Conservation (phyloP, 2,888 invertebrate species). For the Synergus gifuensis region DNA sequence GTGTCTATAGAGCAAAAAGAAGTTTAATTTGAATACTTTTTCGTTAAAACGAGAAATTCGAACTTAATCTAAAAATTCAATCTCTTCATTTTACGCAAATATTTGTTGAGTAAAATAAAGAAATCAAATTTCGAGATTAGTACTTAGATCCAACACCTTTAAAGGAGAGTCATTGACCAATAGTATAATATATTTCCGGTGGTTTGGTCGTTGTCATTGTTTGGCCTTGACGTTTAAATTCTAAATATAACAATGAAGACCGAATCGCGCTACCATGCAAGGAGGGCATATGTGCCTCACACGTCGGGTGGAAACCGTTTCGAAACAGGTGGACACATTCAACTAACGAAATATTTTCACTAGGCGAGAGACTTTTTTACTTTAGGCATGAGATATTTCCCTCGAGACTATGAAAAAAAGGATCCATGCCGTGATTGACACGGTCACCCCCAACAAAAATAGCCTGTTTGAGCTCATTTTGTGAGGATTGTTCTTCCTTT, state of each 20-base stretch:
- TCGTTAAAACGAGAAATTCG: too few relatives aligned
- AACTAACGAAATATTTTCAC: slow-evolving; percentile 14
- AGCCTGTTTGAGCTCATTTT: slow-evolving; percentile 9
- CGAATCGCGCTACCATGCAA: slow-evolving; percentile 51
- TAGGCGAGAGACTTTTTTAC: not conserved
- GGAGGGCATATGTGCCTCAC: slow-evolving; percentile 43
- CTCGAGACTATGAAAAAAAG: not conserved
- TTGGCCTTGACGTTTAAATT: slow-evolving; percentile 34
- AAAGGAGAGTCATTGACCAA: not conserved
- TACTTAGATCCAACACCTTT: too few relatives aligned
- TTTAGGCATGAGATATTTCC: slow-evolving; percentile 27
- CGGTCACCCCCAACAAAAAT: slow-evolving; percentile 18
- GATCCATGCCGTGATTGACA: slow-evolving; percentile 30
- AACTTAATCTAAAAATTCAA: too few relatives aligned
- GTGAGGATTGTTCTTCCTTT: not conserved
- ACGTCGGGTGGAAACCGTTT: slow-evolving; percentile 31
- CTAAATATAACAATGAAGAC: slow-evolving; percentile 44
- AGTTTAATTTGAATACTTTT: too few relatives aligned
- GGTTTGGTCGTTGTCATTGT: slow-evolving; percentile 7
- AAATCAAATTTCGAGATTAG: too few relatives aligned
- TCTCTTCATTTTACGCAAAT: too few relatives aligned
- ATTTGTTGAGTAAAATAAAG: too few relatives aligned
- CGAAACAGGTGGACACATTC: slow-evolving; percentile 34
- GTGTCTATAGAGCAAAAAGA: too few relatives aligned
- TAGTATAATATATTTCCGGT: slow-evolving; percentile 16